Percentiles rank a stretch among this genome's conserved stretches.
These are phyloP conservation scores for Brotula barbata DNA, from an alignment of 2,797 vertebrate genomes.

Conservation along the genomic window DNA sequence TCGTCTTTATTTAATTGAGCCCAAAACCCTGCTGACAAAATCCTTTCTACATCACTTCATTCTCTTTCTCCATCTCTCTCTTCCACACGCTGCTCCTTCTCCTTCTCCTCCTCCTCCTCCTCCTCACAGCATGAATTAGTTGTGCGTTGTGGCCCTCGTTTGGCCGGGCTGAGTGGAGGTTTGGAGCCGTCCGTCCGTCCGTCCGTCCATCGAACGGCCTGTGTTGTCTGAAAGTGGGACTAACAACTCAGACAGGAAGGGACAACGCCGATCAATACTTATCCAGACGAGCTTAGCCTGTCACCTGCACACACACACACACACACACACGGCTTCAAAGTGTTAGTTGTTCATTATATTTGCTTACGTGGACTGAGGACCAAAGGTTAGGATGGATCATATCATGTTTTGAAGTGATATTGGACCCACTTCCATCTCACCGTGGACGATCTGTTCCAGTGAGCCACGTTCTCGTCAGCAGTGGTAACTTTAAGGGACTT, in stretches of 20 bases:
- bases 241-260: conserved; percentile 50
- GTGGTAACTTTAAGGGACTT: too few relatives aligned
- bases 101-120: neutral
- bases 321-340: conserved; percentile 1
- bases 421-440: too few relatives aligned
- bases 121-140: conserved; percentile 35
- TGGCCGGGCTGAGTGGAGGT: conserved; percentile 22
- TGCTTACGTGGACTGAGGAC: conserved; percentile 5
- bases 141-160: conserved; percentile 7
- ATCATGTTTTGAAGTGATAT: conserved; percentile 17
- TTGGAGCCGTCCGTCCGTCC: conserved; percentile 52
- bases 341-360: neutral
- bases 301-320: conserved; percentile 29
- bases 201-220: conserved; percentile 15
- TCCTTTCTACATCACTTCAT: too few relatives aligned
- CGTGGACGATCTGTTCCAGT: too few relatives aligned
- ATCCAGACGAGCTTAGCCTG: conserved; percentile 19
- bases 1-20: too few relatives aligned
- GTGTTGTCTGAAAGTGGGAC: conserved; percentile 56
- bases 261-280: conserved; percentile 46
- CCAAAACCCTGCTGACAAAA: too few relatives aligned
- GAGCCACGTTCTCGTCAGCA: too few relatives aligned
- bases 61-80: conserved; percentile 9
- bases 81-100: neutral
- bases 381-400: conserved; percentile 9